phyloP scores from a whole-genome alignment of 2,113 vertebrate genomes.

The Lutjanus erythropterus region DNA sequence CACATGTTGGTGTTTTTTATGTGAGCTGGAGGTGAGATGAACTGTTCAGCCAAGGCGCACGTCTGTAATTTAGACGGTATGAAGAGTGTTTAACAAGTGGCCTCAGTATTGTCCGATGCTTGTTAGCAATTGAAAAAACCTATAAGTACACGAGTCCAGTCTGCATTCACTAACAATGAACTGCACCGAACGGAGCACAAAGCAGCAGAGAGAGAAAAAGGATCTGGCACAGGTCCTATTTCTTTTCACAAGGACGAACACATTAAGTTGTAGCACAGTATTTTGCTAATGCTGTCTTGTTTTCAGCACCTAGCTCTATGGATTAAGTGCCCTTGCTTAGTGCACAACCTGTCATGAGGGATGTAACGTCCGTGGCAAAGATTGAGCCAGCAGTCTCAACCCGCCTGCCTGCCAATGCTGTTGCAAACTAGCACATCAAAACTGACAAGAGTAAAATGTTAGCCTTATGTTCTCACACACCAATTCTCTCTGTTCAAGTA shows the following conservation, averaged over 20 bases:
- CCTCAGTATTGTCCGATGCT: too few species aligned
- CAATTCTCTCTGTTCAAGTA: slow-evolving; percentile 15
- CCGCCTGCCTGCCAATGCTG: slow-evolving; percentile 18
- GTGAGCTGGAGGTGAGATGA: too few species aligned
- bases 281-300: slow-evolving; percentile 46
- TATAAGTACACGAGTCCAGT: slow-evolving; percentile 15
- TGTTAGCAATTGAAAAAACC: too few species aligned
- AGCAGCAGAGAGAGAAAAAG: slow-evolving; percentile 14
- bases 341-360: slow-evolving; percentile 26
- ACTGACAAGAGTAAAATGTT: slow-evolving; percentile 15
- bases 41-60: too few species aligned
- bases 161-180: slow-evolving; percentile 30
- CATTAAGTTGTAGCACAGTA: slow-evolving; percentile 43
- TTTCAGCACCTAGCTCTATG: slow-evolving; percentile 34
- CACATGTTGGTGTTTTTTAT: too few species aligned
- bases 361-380: slow-evolving; percentile 21
- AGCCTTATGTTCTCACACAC: not conserved
- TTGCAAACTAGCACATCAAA: slow-evolving; percentile 37
- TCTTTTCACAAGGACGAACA: slow-evolving; percentile 43
- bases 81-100: too few species aligned
- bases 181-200: not conserved
- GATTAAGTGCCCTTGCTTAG: slow-evolving; percentile 45
- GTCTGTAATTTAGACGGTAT: too few species aligned
- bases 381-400: slow-evolving; percentile 20
- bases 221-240: slow-evolving; percentile 26